Conservation (phyloP, 2,888 invertebrate species). For the Pandemis cinnamomeana region DNA sequence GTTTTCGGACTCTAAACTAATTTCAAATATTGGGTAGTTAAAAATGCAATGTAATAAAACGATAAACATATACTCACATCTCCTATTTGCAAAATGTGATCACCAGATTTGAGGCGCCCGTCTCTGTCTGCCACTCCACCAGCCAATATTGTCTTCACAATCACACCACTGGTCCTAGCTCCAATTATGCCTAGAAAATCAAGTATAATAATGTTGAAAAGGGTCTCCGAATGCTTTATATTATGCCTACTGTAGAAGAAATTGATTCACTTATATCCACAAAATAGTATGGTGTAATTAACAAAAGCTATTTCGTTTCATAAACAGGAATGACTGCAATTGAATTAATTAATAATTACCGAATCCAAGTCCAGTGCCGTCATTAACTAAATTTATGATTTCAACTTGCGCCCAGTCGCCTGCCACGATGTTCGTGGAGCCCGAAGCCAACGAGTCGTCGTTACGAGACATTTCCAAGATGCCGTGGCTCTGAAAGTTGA, state of each 20-base stretch:
- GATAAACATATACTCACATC: conserved; percentile 85
- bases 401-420: conserved; percentile 99
- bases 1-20: too few relatives aligned
- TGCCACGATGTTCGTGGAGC: conserved; percentile 81
- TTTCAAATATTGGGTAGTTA: too few relatives aligned
- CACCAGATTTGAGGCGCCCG: conserved; percentile 98
- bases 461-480: conserved; percentile 86
- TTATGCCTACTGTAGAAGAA: background rate
- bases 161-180: conserved; percentile 98
- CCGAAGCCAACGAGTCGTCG: conserved; percentile 78
- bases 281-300: background rate
- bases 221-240: too few relatives aligned
- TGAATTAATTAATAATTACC: conserved; percentile 75
- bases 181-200: conserved; percentile 92
- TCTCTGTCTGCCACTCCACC: conserved; percentile 99
- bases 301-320: background rate
- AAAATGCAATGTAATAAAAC: too few relatives aligned
- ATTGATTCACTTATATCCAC: background rate
- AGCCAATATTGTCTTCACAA: conserved; percentile 98
- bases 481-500: conserved; percentile 78
- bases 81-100: conserved; percentile 98
- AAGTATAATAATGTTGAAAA: background rate
- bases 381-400: conserved; percentile 98
- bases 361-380: conserved; percentile 99
- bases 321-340: background rate